Evolutionary conservation across 2,888 invertebrate genomes (phyloP).

Genomic region (Agapetus fuscipes): DNA sequence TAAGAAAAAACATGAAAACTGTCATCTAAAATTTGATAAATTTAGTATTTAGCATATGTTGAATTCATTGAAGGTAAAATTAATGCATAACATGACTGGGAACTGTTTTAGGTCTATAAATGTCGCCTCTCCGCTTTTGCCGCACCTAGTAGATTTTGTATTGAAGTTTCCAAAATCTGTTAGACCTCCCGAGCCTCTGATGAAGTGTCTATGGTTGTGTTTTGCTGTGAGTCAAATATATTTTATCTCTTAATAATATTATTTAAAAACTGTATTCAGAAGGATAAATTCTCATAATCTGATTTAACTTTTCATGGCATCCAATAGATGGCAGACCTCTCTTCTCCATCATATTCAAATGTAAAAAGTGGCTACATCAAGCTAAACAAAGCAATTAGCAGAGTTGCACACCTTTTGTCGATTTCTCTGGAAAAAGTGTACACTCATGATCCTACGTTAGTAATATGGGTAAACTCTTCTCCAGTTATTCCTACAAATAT

Average conservation of each 20-base stretch:
- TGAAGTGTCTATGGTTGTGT: slow-evolving; percentile 17
- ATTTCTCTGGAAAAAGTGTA: slow-evolving; percentile 12
- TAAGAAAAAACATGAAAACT: slow-evolving; percentile 1
- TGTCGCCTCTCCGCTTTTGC: slow-evolving; percentile 7
- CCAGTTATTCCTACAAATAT: slow-evolving; percentile 8
- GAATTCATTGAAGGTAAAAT: no score
- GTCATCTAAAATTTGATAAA: no score
- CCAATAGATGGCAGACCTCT: slow-evolving; percentile 8
- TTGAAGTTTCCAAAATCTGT: slow-evolving; percentile 6
- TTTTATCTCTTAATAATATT: not conserved
- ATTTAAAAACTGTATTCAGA: no score
- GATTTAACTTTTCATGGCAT: no score
- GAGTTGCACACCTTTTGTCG: slow-evolving; percentile 9
- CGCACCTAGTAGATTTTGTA: slow-evolving; percentile 15
- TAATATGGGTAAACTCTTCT: slow-evolving; percentile 17
- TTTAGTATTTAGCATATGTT: no score
- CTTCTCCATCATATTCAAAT: slow-evolving; percentile 1
- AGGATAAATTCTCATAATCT: no score
- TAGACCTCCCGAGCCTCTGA: slow-evolving; percentile 8
- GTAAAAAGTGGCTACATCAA: slow-evolving; percentile 9
- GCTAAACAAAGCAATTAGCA: slow-evolving; percentile 12
- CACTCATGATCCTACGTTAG: slow-evolving; percentile 15
- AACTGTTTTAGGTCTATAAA: slow-evolving; percentile 7
- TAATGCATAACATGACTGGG: no score
- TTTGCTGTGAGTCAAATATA: slow-evolving; percentile 15